Evolutionary conservation across 2,113 vertebrate species (phyloP).

Genomic region (Spea bombifrons): DNA sequence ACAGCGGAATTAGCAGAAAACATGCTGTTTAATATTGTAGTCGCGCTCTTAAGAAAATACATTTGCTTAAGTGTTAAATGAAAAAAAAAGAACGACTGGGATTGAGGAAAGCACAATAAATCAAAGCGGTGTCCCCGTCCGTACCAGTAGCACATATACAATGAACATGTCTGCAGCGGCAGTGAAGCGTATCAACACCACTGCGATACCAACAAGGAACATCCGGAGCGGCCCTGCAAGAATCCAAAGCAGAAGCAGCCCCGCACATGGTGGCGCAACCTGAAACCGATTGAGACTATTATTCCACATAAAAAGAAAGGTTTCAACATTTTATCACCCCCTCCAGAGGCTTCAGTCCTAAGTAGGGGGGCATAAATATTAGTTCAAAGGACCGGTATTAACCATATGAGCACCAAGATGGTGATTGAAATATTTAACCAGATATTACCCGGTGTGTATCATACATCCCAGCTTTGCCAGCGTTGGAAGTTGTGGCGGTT

Average conservation of each 20-base stretch:
- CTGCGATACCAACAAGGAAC: slow-evolving; percentile 8
- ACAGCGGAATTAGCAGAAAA: slow-evolving; percentile 1
- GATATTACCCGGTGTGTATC: too few species aligned
- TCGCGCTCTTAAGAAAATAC: slow-evolving; percentile 7
- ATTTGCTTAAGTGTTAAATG: slow-evolving; percentile 33
- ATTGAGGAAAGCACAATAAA: slow-evolving; percentile 12
- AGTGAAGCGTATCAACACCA: slow-evolving; percentile 23
- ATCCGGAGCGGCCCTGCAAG: slow-evolving; percentile 5
- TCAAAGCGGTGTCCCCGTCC: not conserved
- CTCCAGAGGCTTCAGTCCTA: not conserved
- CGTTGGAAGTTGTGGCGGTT: too few species aligned
- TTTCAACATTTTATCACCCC: slow-evolving; percentile 1
- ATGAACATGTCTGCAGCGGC: slow-evolving; percentile 20
- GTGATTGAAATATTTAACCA: too few species aligned
- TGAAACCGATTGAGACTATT: slow-evolving; percentile 24
- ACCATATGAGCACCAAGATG: not conserved
- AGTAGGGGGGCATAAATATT: not conserved
- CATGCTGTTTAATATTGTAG: slow-evolving; percentile 36
- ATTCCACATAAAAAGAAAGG: slow-evolving; percentile 30
- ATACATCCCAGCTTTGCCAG: too few species aligned
- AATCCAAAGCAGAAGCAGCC: slow-evolving; percentile 23
- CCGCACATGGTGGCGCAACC: slow-evolving; percentile 24
- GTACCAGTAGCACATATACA: slow-evolving; percentile 14
- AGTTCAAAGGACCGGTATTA: not conserved
- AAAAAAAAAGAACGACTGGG: not conserved